Percentiles rank a stretch among this genome's conserved stretches.
These are phyloP conservation scores for Metopolophium dirhodum DNA, from an alignment of 1,140 invertebrate species.

Conservation along the genomic window DNA sequence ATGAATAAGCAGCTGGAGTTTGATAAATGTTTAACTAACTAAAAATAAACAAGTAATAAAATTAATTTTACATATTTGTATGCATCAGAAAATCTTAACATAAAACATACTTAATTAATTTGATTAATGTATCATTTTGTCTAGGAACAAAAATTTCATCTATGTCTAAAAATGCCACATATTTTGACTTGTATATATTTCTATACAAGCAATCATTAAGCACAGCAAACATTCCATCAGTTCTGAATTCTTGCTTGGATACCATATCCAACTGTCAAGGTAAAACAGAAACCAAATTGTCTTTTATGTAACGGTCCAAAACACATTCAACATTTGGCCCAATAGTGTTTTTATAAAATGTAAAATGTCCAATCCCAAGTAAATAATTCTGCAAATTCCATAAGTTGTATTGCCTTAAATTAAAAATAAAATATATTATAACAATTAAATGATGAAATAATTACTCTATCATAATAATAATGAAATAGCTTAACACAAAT, in stretches of 20 bases:
- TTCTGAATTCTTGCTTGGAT: constrained; percentile 89
- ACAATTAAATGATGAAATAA: background rate
- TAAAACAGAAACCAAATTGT: constrained; percentile 72
- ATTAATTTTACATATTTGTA: background rate
- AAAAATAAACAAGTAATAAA: background rate
- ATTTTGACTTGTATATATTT: constrained; percentile 81
- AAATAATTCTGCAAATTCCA: constrained; percentile 92
- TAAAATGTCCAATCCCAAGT: constrained; percentile 88
- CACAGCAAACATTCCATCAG: constrained; percentile 89
- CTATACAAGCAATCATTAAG: constrained; percentile 93
- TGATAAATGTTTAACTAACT: constrained; percentile 61
- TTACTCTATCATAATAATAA: constrained; percentile 81
- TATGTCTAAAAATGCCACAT: constrained; percentile 84
- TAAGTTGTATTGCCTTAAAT: constrained; percentile 74
- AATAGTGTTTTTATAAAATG: constrained; percentile 91
- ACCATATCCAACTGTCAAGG: constrained; percentile 90
- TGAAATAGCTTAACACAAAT: constrained; percentile 95
- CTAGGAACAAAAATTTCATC: constrained; percentile 90
- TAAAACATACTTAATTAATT: constrained; percentile 68
- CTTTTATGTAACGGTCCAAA: constrained; percentile 73
- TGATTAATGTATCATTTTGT: constrained; percentile 73
- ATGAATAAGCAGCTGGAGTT: constrained; percentile 72
- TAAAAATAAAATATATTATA: constrained; percentile 59
- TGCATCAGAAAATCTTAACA: background rate
- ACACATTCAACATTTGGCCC: constrained; percentile 78